These are phyloP conservation scores for Pristionchus pacificus DNA, from an alignment of 1,140 invertebrate species.

Conservation along the genomic window DNA sequence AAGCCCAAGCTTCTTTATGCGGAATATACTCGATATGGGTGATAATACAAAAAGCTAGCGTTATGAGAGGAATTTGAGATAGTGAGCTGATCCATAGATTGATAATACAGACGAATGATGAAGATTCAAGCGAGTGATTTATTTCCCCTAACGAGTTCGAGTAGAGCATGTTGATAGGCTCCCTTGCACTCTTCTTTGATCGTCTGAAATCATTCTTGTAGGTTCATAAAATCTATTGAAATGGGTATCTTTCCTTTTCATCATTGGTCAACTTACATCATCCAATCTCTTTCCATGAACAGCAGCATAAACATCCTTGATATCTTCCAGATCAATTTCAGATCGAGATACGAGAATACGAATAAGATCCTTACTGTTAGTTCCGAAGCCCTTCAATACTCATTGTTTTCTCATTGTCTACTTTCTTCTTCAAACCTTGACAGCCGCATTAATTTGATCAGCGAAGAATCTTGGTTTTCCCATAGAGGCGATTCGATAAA, in stretches of 20 bases:
- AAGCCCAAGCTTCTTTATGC: too few species aligned
- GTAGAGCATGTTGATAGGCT: conserved; percentile 26
- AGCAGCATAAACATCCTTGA: conserved; percentile 53
- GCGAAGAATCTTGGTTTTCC: conserved; percentile 68
- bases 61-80: too few species aligned
- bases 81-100: too few species aligned
- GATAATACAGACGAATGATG: too few species aligned
- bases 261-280: conserved; percentile 18
- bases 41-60: too few species aligned
- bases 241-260: background rate
- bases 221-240: too few species aligned
- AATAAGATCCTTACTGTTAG: conserved; percentile 56
- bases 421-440: conserved; percentile 37
- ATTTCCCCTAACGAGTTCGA: conserved; percentile 33
- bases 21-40: too few species aligned
- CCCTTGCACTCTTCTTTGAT: conserved; percentile 36
- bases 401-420: background rate
- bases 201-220: too few species aligned
- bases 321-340: conserved; percentile 58
- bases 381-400: conserved; percentile 45
- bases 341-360: conserved; percentile 53
- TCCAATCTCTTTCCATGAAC: conserved; percentile 46
- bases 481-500: conserved; percentile 56
- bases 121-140: too few species aligned
- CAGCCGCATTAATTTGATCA: conserved; percentile 62